Evolutionary conservation across 1,140 invertebrate genomes (phyloP).

Genomic region (Antheraea mylitta): DNA sequence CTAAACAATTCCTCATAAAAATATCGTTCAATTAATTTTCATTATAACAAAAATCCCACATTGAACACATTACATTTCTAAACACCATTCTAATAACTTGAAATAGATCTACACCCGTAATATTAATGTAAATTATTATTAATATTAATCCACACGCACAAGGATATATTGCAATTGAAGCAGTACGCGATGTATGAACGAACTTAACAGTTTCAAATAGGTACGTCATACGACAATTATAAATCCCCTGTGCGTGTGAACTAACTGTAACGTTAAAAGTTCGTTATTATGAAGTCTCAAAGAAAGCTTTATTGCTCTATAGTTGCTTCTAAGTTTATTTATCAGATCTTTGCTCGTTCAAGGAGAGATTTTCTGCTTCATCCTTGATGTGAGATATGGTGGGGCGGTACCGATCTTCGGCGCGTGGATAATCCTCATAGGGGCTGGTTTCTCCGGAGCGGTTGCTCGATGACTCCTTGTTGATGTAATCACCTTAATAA

Average conservation of each 20-base stretch:
- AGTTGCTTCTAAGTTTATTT: constrained; percentile 39
- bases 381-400: constrained; percentile 69
- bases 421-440: constrained; percentile 62
- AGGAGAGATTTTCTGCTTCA: constrained; percentile 73
- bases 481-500: constrained; percentile 53
- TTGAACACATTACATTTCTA: constrained; percentile 63
- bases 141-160: constrained; percentile 4
- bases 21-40: constrained; percentile 42
- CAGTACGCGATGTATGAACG: not conserved
- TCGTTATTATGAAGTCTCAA: not conserved
- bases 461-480: constrained; percentile 63
- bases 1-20: constrained; percentile 49
- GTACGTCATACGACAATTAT: not conserved
- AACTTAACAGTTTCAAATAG: not conserved
- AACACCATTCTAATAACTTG: constrained; percentile 56
- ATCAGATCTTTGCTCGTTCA: constrained; percentile 75
- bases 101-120: constrained; percentile 73
- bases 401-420: constrained; percentile 60
- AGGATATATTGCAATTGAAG: not conserved
- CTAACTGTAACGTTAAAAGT: not conserved
- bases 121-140: constrained; percentile 49
- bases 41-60: constrained; percentile 49
- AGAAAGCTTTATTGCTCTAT: not conserved
- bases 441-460: constrained; percentile 68
- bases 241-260: not conserved